phyloP scores from a whole-genome alignment of 2,113 vertebrate species.

The Glaucidium brasilianum region DNA sequence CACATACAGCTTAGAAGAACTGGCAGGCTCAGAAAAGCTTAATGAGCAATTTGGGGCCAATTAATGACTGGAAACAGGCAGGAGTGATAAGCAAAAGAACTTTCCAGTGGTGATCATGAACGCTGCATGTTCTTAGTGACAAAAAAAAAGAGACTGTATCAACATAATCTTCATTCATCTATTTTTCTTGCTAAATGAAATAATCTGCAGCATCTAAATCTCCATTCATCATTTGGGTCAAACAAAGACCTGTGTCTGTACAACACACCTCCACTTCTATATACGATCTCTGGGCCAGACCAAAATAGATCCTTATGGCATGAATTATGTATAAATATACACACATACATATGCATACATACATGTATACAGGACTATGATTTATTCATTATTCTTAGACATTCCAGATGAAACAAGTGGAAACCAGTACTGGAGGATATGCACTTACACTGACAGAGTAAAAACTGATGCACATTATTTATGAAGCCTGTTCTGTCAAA shows the following conservation, averaged over 20 bases:
- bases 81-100: conserved; percentile 34
- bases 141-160: not conserved
- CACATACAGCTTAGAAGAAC: conserved; percentile 5
- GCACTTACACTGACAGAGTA: conserved; percentile 44
- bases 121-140: not conserved
- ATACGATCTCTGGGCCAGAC: not conserved
- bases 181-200: not conserved
- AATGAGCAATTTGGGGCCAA: conserved; percentile 50
- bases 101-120: not conserved
- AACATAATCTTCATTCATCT: not conserved
- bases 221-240: not conserved
- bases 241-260: not conserved
- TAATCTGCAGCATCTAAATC: not conserved
- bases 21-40: conserved; percentile 33
- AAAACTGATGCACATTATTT: conserved; percentile 60
- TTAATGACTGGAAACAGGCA: conserved; percentile 28
- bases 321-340: conserved; percentile 15
- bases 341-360: conserved; percentile 37
- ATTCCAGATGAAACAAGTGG: conserved; percentile 40
- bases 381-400: conserved; percentile 36
- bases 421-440: conserved; percentile 21
- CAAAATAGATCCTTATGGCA: not conserved
- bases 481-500: conserved; percentile 51
- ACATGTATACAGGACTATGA: conserved; percentile 8
- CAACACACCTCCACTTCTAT: not conserved